phyloP scores from a whole-genome alignment of 2,888 invertebrate species.

The Hirtodrosophila histrioides region DNA sequence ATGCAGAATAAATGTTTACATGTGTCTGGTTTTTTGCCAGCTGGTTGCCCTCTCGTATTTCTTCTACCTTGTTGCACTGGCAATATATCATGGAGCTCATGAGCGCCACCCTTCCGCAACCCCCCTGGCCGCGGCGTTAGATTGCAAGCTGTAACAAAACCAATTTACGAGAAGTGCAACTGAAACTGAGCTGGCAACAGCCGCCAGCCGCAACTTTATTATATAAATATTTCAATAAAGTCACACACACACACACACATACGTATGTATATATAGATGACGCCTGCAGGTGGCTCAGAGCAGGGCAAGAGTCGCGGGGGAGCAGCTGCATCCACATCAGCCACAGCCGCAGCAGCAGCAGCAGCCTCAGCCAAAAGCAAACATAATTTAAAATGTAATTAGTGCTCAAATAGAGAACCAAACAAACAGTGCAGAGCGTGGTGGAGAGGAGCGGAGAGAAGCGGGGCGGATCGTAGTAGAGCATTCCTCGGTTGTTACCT shows the following conservation, averaged over 20 bases:
- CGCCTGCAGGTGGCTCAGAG: slow-evolving; percentile 30
- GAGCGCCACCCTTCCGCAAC: neutral
- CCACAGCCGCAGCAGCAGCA: slow-evolving; percentile 15
- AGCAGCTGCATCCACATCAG: slow-evolving; percentile 44
- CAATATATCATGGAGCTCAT: slow-evolving; percentile 11
- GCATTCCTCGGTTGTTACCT: neutral
- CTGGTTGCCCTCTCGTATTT: neutral
- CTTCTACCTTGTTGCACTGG: slow-evolving; percentile 9
- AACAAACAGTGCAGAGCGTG: slow-evolving; percentile 58
- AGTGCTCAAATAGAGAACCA: slow-evolving; percentile 80
- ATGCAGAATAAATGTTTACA: slow-evolving; percentile 4
- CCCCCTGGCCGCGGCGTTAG: neutral
- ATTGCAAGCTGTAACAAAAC: slow-evolving; percentile 56
- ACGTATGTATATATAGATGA: neutral
- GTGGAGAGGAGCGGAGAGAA: neutral
- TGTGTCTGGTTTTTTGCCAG: slow-evolving; percentile 5
- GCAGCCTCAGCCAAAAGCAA: slow-evolving; percentile 66
- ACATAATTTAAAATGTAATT: slow-evolving; percentile 82
- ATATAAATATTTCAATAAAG: slow-evolving; percentile 76
- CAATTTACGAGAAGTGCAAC: slow-evolving; percentile 62
- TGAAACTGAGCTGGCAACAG: slow-evolving; percentile 48
- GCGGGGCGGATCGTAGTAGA: slow-evolving; percentile 8
- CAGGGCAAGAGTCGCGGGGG: slow-evolving; percentile 43
- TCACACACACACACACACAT: slow-evolving; percentile 27
- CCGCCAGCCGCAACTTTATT: slow-evolving; percentile 68